Percentiles rank a stretch among this genome's conserved stretches.
Evolutionary conservation across 1,140 invertebrate genomes (phyloP).

Genomic region (Drosophila tani): DNA sequence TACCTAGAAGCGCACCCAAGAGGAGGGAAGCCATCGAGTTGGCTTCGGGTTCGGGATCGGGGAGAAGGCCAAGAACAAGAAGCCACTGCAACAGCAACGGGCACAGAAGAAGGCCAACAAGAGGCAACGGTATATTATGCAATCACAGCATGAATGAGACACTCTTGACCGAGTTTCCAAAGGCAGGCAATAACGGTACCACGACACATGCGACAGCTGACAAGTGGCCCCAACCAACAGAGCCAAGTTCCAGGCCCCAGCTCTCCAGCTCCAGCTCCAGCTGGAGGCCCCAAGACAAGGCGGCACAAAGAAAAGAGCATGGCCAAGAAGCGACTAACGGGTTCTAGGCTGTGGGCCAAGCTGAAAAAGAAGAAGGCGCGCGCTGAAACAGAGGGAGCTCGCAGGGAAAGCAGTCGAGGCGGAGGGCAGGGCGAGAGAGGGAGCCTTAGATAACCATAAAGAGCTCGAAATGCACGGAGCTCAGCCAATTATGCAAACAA

Average conservation of each 20-base stretch:
- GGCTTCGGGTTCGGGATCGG: not conserved
- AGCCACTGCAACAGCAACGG: constrained; percentile 13
- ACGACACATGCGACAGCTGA: constrained; percentile 79
- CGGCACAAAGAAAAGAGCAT: constrained; percentile 40
- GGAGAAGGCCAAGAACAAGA: constrained; percentile 50
- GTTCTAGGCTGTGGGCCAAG: constrained; percentile 62
- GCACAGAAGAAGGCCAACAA: constrained; percentile 45
- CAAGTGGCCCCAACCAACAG: constrained; percentile 49
- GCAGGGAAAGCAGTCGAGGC: not conserved
- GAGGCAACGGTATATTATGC: constrained; percentile 81
- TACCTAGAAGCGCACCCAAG: constrained; percentile 73
- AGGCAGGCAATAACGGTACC: constrained; percentile 80
- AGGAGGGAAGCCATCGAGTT: constrained; percentile 30
- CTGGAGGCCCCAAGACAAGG: constrained; percentile 19
- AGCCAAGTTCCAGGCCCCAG: constrained; percentile 35
- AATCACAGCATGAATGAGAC: constrained; percentile 84
- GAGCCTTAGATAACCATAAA: constrained; percentile 21
- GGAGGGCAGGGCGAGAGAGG: not conserved
- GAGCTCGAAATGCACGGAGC: constrained; percentile 34
- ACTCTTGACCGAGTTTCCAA: constrained; percentile 84
- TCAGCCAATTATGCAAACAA: constrained; percentile 51
- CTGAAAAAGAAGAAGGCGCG: constrained; percentile 19
- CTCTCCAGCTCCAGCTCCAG: constrained; percentile 15
- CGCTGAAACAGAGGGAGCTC: constrained; percentile 19
- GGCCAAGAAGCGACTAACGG: constrained; percentile 67